A percentile compares a stretch with the other conserved stretches of the same genome.
These are phyloP conservation scores for Chrysemys picta DNA, from an alignment of 2,113 vertebrate genomes.

Conservation along the genomic window DNA sequence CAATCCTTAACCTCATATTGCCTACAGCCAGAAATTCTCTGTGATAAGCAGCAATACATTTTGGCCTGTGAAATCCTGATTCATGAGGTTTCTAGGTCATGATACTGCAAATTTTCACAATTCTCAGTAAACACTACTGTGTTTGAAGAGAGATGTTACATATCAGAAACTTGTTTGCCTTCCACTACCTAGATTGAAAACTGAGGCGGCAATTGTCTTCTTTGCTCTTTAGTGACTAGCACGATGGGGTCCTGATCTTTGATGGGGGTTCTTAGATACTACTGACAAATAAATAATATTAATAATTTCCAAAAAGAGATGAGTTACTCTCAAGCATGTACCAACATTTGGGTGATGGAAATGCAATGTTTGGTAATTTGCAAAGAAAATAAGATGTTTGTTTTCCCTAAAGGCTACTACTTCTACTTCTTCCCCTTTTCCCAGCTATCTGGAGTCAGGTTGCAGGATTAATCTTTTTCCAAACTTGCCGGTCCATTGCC, in stretches of 20 bases:
- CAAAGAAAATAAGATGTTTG: background rate
- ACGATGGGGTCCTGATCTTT: background rate
- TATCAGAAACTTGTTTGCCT: background rate
- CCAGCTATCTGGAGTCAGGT: background rate
- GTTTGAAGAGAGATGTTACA: background rate
- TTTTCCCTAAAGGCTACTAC: background rate
- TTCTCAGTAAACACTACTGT: background rate
- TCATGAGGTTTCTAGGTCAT: constrained; percentile 5
- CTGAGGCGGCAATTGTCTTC: background rate
- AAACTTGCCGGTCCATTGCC: background rate
- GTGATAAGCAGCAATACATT: background rate
- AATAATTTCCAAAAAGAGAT: background rate
- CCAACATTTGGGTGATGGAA: background rate
- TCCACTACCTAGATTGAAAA: background rate
- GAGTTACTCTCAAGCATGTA: background rate
- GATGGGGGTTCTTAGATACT: background rate
- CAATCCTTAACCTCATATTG: constrained; percentile 57
- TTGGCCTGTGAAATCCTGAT: background rate
- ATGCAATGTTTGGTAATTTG: background rate
- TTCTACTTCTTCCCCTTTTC: background rate
- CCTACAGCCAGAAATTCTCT: background rate
- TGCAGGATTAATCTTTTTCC: background rate
- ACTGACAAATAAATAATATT: background rate
- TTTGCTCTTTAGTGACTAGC: background rate
- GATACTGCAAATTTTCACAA: background rate